Conservation (phyloP, 1,140 invertebrate species). For the Meloidogyne chitwoodi region DNA sequence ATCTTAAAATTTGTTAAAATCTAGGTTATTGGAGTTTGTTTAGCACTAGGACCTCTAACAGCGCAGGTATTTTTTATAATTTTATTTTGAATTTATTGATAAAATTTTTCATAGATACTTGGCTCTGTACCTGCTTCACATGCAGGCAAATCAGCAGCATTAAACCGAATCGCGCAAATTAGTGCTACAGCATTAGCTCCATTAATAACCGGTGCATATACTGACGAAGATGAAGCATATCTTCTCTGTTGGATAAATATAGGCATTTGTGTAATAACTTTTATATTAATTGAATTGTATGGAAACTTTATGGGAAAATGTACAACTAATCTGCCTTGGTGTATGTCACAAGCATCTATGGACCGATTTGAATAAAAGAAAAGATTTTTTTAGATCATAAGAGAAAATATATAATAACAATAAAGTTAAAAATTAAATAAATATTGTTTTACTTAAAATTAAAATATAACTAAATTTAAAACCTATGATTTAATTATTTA, state of each 20-base stretch:
- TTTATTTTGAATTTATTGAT: not conserved
- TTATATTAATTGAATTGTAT: slow-evolving; percentile 29
- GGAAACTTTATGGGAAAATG: slow-evolving; percentile 36
- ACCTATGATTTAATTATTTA: not conserved
- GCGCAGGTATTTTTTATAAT: slow-evolving; percentile 28
- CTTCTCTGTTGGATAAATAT: slow-evolving; percentile 36
- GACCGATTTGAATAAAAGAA: not conserved
- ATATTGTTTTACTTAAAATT: not conserved
- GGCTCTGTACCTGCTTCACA: slow-evolving; percentile 31
- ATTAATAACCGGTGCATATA: slow-evolving; percentile 36
- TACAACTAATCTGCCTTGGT: slow-evolving; percentile 15
- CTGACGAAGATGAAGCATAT: slow-evolving; percentile 28
- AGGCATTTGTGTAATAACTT: slow-evolving; percentile 13
- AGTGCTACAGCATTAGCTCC: slow-evolving; percentile 34
- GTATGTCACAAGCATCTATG: not conserved
- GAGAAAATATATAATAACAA: not conserved
- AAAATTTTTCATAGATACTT: not conserved
- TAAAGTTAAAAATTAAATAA: too few relatives aligned
- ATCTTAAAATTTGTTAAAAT: not conserved
- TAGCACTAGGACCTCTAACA: slow-evolving; percentile 26
- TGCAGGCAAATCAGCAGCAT: slow-evolving; percentile 42
- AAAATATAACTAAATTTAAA: too few relatives aligned
- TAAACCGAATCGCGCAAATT: slow-evolving; percentile 43
- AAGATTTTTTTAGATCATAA: not conserved
- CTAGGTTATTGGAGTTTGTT: slow-evolving; percentile 25